Evolutionary conservation across 2,113 vertebrate species (phyloP).

Genomic region (Charadrius vociferus): DNA sequence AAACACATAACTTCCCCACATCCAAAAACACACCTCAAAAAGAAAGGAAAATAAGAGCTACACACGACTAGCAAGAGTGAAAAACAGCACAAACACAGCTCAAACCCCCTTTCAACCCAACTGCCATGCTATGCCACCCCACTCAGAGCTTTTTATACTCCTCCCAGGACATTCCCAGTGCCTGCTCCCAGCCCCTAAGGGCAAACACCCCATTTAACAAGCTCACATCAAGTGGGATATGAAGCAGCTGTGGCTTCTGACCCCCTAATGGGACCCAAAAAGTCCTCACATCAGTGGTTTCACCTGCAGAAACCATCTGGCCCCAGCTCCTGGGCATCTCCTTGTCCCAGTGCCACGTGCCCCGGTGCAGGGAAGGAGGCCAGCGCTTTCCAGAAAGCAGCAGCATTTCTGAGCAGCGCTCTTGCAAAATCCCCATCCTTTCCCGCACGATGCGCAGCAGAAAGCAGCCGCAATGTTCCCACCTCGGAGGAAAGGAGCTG

Average conservation of each 20-base stretch:
- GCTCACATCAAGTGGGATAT: neutral
- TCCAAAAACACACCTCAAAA: too few species aligned
- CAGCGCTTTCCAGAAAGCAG: neutral
- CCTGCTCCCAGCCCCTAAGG: fast-evolving
- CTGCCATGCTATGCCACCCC: fast-evolving
- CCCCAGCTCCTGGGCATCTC: neutral
- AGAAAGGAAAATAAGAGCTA: neutral
- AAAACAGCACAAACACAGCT: fast-evolving
- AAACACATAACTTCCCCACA: too few species aligned
- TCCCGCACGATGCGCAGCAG: neutral
- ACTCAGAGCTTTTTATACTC: neutral
- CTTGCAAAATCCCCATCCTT: neutral
- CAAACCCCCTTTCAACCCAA: neutral
- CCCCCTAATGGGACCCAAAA: neutral
- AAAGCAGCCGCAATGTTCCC: neutral
- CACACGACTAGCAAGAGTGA: fast-evolving
- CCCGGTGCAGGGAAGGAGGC: neutral
- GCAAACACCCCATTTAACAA: neutral
- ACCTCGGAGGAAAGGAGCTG: neutral
- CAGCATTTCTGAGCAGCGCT: conserved; percentile 43
- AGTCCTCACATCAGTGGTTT: neutral
- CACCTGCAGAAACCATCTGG: neutral
- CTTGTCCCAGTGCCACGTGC: neutral
- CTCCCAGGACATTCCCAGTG: fast-evolving
- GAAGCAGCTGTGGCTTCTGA: neutral